phyloP scores from a whole-genome alignment of 2,113 vertebrate species.

The Vidua chalybeata region DNA sequence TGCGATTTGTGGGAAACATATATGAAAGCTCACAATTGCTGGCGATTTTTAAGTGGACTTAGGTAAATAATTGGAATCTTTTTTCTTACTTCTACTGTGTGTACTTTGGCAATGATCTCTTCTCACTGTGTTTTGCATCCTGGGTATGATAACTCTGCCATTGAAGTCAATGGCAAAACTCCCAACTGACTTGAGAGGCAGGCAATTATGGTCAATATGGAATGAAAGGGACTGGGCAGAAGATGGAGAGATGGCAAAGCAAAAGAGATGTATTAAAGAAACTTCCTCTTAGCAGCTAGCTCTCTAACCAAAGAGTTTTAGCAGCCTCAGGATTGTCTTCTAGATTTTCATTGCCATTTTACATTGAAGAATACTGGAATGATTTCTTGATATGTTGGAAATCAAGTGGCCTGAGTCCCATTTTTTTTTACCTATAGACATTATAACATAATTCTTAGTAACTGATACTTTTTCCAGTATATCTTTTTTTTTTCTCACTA shows the following conservation, averaged over 20 bases:
- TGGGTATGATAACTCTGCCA: not conserved
- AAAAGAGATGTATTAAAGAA: not conserved
- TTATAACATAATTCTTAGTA: not conserved
- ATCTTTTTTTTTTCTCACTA: not conserved
- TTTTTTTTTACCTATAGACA: not conserved
- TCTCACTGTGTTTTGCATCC: not conserved
- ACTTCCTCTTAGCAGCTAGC: not conserved
- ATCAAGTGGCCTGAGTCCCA: not conserved
- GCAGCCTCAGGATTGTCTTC: not conserved
- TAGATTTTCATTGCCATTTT: not conserved
- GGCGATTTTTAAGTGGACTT: not conserved
- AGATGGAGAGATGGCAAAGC: not conserved
- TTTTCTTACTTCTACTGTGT: not conserved
- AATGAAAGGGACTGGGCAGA: not conserved
- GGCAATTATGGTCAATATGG: not conserved
- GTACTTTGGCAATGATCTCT: not conserved
- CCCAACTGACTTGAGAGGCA: not conserved
- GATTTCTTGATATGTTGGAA: not conserved
- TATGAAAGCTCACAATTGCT: not conserved
- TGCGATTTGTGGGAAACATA: not conserved
- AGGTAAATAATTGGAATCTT: not conserved
- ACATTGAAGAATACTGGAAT: not conserved
- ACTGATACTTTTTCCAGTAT: not conserved
- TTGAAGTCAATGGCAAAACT: slow-evolving; percentile 20
- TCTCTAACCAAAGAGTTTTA: not conserved